A percentile compares a stretch with the other conserved stretches of the same genome.
Evolutionary conservation across 2,888 invertebrate genomes (phyloP).

Genomic region (Drosophila crucigera): DNA sequence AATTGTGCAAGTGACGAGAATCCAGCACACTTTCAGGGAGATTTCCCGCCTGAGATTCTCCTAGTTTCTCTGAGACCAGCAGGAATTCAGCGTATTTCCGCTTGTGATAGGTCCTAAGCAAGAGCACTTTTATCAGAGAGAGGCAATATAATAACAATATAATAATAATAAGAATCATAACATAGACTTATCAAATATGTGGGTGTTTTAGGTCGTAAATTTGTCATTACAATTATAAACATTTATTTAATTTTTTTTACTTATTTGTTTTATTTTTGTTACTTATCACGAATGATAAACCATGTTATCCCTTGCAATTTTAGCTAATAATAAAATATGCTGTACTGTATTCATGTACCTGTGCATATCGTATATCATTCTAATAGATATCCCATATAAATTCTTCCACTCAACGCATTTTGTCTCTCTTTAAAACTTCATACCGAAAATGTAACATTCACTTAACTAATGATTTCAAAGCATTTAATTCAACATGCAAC

Average conservation of each 20-base stretch:
- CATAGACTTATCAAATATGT: background rate
- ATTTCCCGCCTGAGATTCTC: too few relatives aligned
- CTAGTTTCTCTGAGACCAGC: too few relatives aligned
- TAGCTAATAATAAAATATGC: background rate
- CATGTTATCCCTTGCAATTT: background rate
- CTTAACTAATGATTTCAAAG: slow-evolving; percentile 5
- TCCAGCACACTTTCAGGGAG: too few relatives aligned
- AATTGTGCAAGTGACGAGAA: background rate
- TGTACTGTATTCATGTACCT: background rate
- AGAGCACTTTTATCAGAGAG: background rate
- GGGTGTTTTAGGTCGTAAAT: background rate
- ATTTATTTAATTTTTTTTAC: background rate
- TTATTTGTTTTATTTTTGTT: background rate
- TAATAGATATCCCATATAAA: background rate
- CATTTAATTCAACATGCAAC: background rate
- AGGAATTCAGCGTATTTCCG: background rate
- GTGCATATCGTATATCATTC: background rate
- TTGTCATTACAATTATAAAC: too few relatives aligned
- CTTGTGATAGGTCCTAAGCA: background rate
- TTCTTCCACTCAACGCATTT: background rate
- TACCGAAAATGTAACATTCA: background rate
- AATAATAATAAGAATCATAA: background rate
- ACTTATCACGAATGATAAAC: background rate
- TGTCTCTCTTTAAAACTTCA: background rate
- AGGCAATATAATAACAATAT: background rate